Base-by-base conservation (phyloP, 2,888 invertebrate species). In the Leistus spinibarbis region DNA sequence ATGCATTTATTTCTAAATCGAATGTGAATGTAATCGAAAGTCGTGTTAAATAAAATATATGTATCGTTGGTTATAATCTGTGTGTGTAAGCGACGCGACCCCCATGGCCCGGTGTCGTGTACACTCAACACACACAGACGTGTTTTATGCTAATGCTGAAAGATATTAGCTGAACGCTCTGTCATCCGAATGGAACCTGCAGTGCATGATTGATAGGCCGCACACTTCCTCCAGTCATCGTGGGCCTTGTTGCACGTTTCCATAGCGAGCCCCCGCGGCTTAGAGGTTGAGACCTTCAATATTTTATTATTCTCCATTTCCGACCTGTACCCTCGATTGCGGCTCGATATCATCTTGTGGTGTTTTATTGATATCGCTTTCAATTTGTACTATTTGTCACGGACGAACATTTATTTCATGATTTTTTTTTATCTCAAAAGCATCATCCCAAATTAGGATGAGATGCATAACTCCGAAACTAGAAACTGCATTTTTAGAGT, bases 41-140 rank as follows among this genome's bases (percentile, higher is more conserved):
- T 13, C 73, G 67, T 73, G 73, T 73, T 67, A 17, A 54, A 24
- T 74, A 56, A 75, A 63, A 75, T 75, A n/a, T n/a, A 75, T 75
- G 75, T 75, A 75, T 75, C 75, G 13, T 40, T n/a, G n/a, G 23
- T 27, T 64, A 64, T 57, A 57, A 10, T 13, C 5, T 57, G 7
- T 19, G 7, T 3, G 9, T 57, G 20, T 57, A 57, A 57, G 9
- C 17, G 13, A n/a, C n/a, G 5, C 40, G 60, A 60, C 60, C 60
- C 60, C 60, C 40, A 40, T 40, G 40, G 40, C 40, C 40, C 5
- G 40, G 13, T 40, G 40, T 40, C 40, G 40, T 60, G 60, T 22
- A 60, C 22, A 60, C 17, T 54, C 60, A 22, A 60, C 60, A 60
- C 60, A 60, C 13, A 40, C 10, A 16, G 60, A 60, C 60, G 60